These are phyloP conservation scores for Heliconius hewitsoni DNA, from an alignment of 1,140 invertebrate species.

Conservation along the genomic window DNA sequence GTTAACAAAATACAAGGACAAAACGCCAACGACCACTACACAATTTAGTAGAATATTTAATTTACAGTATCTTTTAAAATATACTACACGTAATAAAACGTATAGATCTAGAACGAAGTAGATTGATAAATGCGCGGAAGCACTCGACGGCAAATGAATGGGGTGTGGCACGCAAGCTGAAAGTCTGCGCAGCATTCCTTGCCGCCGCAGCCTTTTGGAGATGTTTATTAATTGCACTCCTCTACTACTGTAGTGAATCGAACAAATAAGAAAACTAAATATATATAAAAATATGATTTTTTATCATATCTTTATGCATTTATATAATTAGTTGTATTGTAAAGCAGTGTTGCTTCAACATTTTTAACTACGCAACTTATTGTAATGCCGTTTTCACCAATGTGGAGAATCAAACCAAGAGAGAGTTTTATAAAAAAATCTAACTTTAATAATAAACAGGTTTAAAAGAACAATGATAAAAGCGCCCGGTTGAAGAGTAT, in stretches of 20 bases:
- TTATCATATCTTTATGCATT: neutral
- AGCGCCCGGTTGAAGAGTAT: neutral
- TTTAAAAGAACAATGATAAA: neutral
- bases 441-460: neutral
- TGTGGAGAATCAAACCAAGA: too few species aligned
- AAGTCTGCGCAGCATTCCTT: slow-evolving; percentile 56
- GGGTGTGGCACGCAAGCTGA: slow-evolving; percentile 65
- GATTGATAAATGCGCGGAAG: slow-evolving; percentile 74
- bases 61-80: neutral
- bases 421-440: neutral
- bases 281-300: neutral
- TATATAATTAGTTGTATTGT: neutral
- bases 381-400: too few species aligned
- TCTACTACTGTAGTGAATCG: neutral
- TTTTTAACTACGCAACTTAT: too few species aligned
- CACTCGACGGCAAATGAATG: slow-evolving; percentile 73
- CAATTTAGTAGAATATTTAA: neutral
- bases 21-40: neutral
- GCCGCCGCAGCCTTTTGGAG: slow-evolving; percentile 23
- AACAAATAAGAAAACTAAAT: neutral
- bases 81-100: neutral
- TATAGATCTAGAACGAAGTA: slow-evolving; percentile 37
- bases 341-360: too few species aligned
- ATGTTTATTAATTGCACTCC: slow-evolving; percentile 7
- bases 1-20: neutral